Base-by-base conservation (phyloP, 2,113 vertebrate species). In the Mesembrinibis cayennensis region DNA sequence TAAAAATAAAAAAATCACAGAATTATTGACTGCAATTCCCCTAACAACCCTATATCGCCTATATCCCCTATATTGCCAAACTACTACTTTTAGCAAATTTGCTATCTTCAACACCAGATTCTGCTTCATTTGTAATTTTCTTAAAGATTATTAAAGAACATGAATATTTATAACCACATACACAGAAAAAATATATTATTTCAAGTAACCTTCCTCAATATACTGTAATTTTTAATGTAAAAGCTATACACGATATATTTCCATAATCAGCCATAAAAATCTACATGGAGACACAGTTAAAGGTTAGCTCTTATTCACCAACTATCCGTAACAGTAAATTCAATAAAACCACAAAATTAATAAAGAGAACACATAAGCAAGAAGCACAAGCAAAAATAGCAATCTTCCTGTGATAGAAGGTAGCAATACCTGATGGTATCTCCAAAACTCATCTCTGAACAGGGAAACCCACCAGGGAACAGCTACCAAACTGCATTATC, bases 361-460 rank as follows among this genome's bases (percentile, higher is more conserved):
- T 69, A 90, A 63, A 86, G 61, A 81, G 17, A 59, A 62, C 5
- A 69, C 32, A 81, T 2, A 49, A 67, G 30, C 17, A 82, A 80
- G 49, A 55, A 53, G 14, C 50, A 70, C 29, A 78, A 90, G 36
- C 13, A 63, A 87, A 88, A 78, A 42, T 6, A 87, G 18, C 38
- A 81, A 71, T 55, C 47, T 59, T 78, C 77, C 34, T 89, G 30
- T 92, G 82, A 87, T 0, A 91, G 44, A 79, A 87, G 52, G 91
- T 21, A 79, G 73, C 40, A 96, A 67, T 82, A 94, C 47, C 77
- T 96, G 69, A 65, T 89, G 65, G 47, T 74, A 74, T 87, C 89
- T 89, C 72, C 77, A 92, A 89, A 93, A 89, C 34, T 88, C 44
- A 84, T 84, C 63, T 93, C 76, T 96, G 91, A 96, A 63, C 44